phyloP scores from a whole-genome alignment of 2,797 vertebrate genomes.

The Pseudochromis fuscus region DNA sequence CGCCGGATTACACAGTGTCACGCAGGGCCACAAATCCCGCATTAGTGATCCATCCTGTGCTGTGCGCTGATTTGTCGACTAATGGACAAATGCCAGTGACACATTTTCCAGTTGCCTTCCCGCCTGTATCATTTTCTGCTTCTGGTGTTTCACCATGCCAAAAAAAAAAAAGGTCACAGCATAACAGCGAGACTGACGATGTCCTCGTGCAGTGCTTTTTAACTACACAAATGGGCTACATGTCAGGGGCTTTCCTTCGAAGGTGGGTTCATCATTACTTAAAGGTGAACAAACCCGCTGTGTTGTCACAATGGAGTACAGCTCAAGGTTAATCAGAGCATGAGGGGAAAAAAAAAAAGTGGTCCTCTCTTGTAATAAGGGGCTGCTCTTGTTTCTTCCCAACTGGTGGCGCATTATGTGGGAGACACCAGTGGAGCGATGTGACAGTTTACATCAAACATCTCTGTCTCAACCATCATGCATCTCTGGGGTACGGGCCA shows the following conservation, averaged over 20 bases:
- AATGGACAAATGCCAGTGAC: slow-evolving; percentile 63
- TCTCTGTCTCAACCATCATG: slow-evolving; percentile 72
- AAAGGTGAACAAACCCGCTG: slow-evolving; percentile 52
- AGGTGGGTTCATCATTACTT: slow-evolving; percentile 56
- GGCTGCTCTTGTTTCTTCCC: slow-evolving; percentile 24
- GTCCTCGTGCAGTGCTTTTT: slow-evolving; percentile 41
- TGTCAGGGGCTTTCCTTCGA: slow-evolving; percentile 42
- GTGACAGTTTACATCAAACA: slow-evolving; percentile 80
- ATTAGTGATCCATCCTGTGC: slow-evolving; percentile 63
- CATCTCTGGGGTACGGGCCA: slow-evolving; percentile 70
- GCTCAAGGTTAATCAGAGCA: slow-evolving; percentile 74
- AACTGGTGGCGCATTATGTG: slow-evolving; percentile 58
- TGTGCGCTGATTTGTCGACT: slow-evolving; percentile 51
- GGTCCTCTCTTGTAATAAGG: slow-evolving; percentile 6
- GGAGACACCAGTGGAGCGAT: slow-evolving; percentile 52
- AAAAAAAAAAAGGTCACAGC: slow-evolving; percentile 47
- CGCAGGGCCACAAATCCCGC: slow-evolving; percentile 66
- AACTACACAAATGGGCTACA: slow-evolving; percentile 55
- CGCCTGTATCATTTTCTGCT: slow-evolving; percentile 30
- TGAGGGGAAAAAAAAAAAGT: slow-evolving; percentile 12
- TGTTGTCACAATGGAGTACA: slow-evolving; percentile 20
- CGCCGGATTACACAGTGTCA: slow-evolving; percentile 69
- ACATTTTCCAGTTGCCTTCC: slow-evolving; percentile 48
- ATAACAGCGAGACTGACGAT: slow-evolving; percentile 36
- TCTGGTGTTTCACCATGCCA: slow-evolving; percentile 19